A percentile compares a stretch with the other conserved stretches of the same genome.
Conservation (phyloP, 2,113 vertebrate species). For the Pygoscelis adeliae region DNA sequence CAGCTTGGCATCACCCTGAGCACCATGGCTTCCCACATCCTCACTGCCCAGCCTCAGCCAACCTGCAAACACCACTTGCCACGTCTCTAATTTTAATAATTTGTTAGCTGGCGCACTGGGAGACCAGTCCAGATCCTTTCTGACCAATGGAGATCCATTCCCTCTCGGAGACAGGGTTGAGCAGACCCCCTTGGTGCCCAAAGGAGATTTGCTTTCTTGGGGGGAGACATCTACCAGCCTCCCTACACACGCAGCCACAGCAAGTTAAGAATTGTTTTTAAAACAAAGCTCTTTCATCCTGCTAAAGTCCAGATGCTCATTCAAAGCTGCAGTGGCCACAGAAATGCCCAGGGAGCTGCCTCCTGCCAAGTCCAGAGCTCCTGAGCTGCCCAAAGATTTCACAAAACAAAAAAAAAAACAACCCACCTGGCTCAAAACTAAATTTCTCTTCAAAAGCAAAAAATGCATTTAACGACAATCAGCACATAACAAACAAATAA, state of each 20-base stretch:
- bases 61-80: neutral
- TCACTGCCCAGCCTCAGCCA: neutral
- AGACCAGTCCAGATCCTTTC: neutral
- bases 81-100: neutral
- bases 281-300: neutral
- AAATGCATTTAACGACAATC: neutral
- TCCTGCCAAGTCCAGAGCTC: neutral
- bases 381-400: neutral
- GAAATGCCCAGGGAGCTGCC: neutral
- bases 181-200: neutral
- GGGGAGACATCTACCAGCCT: neutral
- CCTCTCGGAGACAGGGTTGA: neutral
- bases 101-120: neutral
- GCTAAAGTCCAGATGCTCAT: neutral
- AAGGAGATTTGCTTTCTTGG: neutral
- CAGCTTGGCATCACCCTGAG: neutral
- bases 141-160: neutral
- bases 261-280: neutral
- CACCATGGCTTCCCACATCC: accelerated
- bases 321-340: neutral
- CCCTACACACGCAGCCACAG: neutral
- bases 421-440: neutral
- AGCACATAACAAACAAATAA: neutral
- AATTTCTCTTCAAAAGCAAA: neutral
- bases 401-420: neutral